Evolutionary conservation across 2,797 vertebrate species (phyloP), one percentile per base, ranked within the genome.

Genomic region (Etheostoma nigrum): DNA sequence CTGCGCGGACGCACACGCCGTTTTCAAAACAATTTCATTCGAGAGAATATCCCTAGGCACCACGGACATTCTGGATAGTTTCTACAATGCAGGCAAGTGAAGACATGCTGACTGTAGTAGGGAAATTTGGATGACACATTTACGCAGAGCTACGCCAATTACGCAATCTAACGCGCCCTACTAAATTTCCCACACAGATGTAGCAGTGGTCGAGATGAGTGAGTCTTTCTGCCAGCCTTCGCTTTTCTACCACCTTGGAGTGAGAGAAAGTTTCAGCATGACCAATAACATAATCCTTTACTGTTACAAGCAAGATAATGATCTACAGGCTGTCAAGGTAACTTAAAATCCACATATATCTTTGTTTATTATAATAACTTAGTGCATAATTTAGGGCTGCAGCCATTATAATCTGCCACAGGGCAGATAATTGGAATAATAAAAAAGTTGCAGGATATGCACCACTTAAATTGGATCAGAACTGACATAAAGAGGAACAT

Each of bases 201-300:
- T 98, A 33, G 96, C 96, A 0, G 95, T 98, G 86, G 95, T 98
- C 64, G 97, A 97, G 91, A 96, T 98, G 93, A 97, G 94, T 3
- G 95, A 94, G 90, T 92, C 95, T 1, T 90, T 96, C 72, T 96
- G 95, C 21, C 97, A 98, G 62, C 96, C 95, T 1, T 98, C 97
- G 0, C 95, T 98, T 16, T 98, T 98, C 89, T 98, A 97, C 79
- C 97, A 98, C 91, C 93, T 98, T 0, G 97, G 96, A 1, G 95
- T 98, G 61, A 94, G 97, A 1, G 97, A 98, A 88, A 97, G 97
- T 86, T 98, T 97, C 95, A 95, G 95, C 72, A 97, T 98, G 97
- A 97, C 94, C 74, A 97, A 97, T 83, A 98, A 97, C 62, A 91
- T 97, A 19, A 95, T 98, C 42, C 93, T 98, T 6, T 98, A 96